Percentiles rank a stretch among this genome's conserved stretches.
Evolutionary conservation across 2,888 invertebrate species (phyloP).

Genomic region (Brachycybe producta): DNA sequence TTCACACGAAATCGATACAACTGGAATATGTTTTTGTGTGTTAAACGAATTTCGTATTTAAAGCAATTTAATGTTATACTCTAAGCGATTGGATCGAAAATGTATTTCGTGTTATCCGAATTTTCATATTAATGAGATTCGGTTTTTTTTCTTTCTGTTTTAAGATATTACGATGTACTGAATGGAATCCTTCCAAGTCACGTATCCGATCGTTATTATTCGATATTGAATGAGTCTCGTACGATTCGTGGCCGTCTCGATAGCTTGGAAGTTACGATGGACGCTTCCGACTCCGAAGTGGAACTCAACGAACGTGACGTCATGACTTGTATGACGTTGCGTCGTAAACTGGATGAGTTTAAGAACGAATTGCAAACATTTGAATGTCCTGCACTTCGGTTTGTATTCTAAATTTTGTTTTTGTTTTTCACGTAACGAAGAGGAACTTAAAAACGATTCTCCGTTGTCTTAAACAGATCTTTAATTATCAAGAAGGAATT

Average conservation of each 20-base stretch:
- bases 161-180: slow-evolving; percentile 23
- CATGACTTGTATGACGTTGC: slow-evolving; percentile 21
- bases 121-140: no score
- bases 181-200: slow-evolving; percentile 21
- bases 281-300: slow-evolving; percentile 23
- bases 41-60: no score
- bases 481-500: slow-evolving; percentile 11
- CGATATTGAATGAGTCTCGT: slow-evolving; percentile 22
- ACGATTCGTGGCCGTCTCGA: slow-evolving; percentile 19
- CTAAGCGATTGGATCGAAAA: no score
- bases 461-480: not conserved
- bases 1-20: no score
- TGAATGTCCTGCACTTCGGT: slow-evolving; percentile 24
- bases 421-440: not conserved
- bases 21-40: no score
- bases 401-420: not conserved
- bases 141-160: slow-evolving; percentile 7
- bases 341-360: slow-evolving; percentile 23
- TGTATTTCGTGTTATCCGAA: no score
- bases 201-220: slow-evolving; percentile 20
- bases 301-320: slow-evolving; percentile 24
- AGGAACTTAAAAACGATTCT: not conserved
- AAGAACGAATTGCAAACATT: slow-evolving; percentile 24
- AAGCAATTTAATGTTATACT: no score
- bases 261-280: slow-evolving; percentile 20